Percentiles rank a stretch among this genome's conserved stretches.
phyloP scores from a whole-genome alignment of 1,140 invertebrate genomes.

The Pissodes strobi region DNA sequence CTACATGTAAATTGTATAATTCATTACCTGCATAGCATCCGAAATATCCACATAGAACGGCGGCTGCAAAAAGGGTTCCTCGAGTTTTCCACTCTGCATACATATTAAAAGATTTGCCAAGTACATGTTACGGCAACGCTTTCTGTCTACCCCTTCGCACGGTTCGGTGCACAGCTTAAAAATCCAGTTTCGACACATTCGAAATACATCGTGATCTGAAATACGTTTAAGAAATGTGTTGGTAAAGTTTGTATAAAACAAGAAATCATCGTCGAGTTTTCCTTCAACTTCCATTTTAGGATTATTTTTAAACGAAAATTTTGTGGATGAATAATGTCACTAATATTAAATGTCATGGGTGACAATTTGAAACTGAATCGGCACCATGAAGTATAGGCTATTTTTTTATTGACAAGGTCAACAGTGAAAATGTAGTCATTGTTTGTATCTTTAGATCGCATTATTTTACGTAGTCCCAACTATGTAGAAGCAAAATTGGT shows the following conservation, averaged over 20 bases:
- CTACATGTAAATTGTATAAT: too few relatives aligned
- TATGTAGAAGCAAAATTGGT: too few relatives aligned
- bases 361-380: too few relatives aligned
- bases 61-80: conserved; percentile 49
- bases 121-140: conserved; percentile 56
- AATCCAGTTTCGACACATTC: conserved; percentile 47
- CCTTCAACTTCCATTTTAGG: conserved; percentile 49
- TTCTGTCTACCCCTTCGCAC: conserved; percentile 46
- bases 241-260: conserved; percentile 55
- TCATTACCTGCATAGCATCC: conserved; percentile 44
- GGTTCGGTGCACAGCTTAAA: conserved; percentile 53
- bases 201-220: conserved; percentile 29
- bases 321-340: too few relatives aligned
- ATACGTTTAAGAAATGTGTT: conserved; percentile 46
- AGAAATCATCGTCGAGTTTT: conserved; percentile 56
- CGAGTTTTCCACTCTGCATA: conserved; percentile 53
- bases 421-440: too few relatives aligned
- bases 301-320: too few relatives aligned
- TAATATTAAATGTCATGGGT: too few relatives aligned
- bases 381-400: too few relatives aligned
- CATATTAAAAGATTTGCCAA: conserved; percentile 53
- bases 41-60: conserved; percentile 49
- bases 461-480: too few relatives aligned
- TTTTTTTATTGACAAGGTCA: too few relatives aligned
- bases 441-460: too few relatives aligned